Base-by-base conservation (phyloP, 37 sponge, comb jelly and placozoan genomes). In the Geodia barretti region DNA sequence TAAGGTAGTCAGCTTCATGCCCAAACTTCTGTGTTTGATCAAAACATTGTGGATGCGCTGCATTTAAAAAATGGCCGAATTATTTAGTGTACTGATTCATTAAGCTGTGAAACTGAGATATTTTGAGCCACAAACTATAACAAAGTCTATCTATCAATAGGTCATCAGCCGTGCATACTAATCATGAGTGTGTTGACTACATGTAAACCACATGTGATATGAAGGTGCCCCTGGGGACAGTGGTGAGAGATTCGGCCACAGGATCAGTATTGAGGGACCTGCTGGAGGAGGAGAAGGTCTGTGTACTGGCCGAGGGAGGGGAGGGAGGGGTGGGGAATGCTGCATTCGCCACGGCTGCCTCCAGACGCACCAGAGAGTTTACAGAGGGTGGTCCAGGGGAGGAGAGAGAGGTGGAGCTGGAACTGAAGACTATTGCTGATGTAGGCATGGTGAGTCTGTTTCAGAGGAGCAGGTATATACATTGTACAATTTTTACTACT, bases 401-500 rank as follows among this genome's bases (percentile, higher is more conserved):
- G 30, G 88, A 87, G 62, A 70, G 54, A 4, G 17, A 72, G 0
- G 14, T 95, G 4, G 87, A 92, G 24, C 70, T 91, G 39, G 97
- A 97, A 72, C 73, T 99, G 88, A 94, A 91, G 79, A 90, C 87
- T 1, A 95, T 99, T 39, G 97, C 99, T 61, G 97, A 96, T 74
- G 80, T 99, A 11, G 99, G 99, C 20, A 37, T 99, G 79, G 98
- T 96, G 61, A 73, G 90, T 39, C 31, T 62, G n/a, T n/a, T n/a
- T n/a, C n/a, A n/a, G n/a, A n/a, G n/a, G n/a, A n/a, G n/a, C n/a
- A n/a, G n/a, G n/a, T n/a, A n/a, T n/a, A n/a, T n/a, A n/a, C n/a
- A n/a, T n/a, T n/a, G n/a, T n/a, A n/a, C n/a, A n/a, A n/a, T n/a
- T n/a, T n/a, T n/a, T n/a, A n/a, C n/a, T n/a, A n/a, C n/a, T n/a